Evolutionary conservation across 2,888 invertebrate genomes (phyloP), one percentile per base, ranked within the genome.

Genomic region (Scaptomyza parva): DNA sequence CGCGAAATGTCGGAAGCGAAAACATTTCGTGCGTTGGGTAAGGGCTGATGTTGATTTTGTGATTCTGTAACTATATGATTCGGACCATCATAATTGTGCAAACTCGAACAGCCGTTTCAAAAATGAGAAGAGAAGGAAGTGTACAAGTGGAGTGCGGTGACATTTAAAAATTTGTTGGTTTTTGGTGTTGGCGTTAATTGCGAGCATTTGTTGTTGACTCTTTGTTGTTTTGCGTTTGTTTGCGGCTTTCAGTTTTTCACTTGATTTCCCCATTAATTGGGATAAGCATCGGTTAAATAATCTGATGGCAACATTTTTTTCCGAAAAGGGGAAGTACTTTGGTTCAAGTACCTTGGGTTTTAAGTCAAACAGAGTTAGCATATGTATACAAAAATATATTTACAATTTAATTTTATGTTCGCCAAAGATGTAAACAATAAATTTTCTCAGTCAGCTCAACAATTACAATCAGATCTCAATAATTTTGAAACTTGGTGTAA

Each of bases 191-290:
- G 78, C 57, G 78, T 64, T 84, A 84, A 88, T 84, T 86, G 80
- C 75, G 81, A 68, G 64, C 88, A 76, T 82, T 88, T 84, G 83
- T 88, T 88, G 77, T 70, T 37, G 37, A 37, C 17, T 17, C n/a
- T n/a, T n/a, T n/a, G n/a, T n/a, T n/a, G n/a, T n/a, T n/a, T n/a
- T n/a, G n/a, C n/a, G n/a, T 37, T 37, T 37, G 37, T 67, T 43
- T 70, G 68, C 67, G 64, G 69, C 3, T 37, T 64, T 47, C 53
- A 58, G 67, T 62, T 74, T 68, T 66, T 69, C 63, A 64, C 51
- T 60, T 68, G 63, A 68, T 78, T 85, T 78, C 61, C 69, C 64
- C 66, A 54, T 80, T 80, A 78, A 79, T 78, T 73, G 67, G 52
- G 76, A 70, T 79, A 76, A 79, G 60, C 67, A 73, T 79, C 79